Percentiles rank a stretch among this genome's conserved stretches.
Evolutionary conservation across 2,888 invertebrate genomes (phyloP).

Genomic region (Automeris io): DNA sequence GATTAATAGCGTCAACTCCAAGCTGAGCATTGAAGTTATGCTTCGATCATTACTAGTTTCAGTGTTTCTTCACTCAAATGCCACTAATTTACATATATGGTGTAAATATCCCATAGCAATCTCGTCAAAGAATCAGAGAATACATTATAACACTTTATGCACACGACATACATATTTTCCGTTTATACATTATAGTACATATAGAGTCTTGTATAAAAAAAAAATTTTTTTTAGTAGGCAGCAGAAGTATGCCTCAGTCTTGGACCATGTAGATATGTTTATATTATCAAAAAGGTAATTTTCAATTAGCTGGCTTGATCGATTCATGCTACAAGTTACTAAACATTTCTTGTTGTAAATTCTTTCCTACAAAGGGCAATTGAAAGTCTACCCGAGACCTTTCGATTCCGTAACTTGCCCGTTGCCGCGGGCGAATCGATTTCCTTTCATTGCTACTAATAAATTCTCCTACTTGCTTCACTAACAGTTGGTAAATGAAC

Average conservation of each 20-base stretch:
- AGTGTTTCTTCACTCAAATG: constrained; percentile 23
- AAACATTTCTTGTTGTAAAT: constrained; percentile 8
- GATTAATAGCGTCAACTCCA: constrained; percentile 15
- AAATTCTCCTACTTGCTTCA: constrained; percentile 29
- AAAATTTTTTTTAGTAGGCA: too few relatives aligned
- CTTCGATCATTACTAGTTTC: constrained; percentile 24
- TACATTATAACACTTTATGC: constrained; percentile 2
- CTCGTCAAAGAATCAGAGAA: constrained; percentile 1
- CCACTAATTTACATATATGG: constrained; percentile 21
- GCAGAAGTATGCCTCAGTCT: too few relatives aligned
- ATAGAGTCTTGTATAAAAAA: too few relatives aligned
- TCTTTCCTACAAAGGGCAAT: constrained; percentile 16
- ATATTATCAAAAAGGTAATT: too few relatives aligned
- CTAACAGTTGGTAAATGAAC: constrained; percentile 5
- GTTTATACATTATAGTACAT: too few relatives aligned
- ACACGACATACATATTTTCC: too few relatives aligned
- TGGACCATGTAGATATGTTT: too few relatives aligned
- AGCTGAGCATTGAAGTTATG: constrained; percentile 22
- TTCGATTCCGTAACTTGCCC: constrained; percentile 25
- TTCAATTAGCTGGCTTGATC: too few relatives aligned
- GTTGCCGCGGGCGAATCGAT: constrained; percentile 30
- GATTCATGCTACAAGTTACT: constrained; percentile 2
- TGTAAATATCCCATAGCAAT: constrained; percentile 2
- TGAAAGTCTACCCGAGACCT: constrained; percentile 31
- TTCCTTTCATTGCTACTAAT: constrained; percentile 34